phyloP scores from a whole-genome alignment of 2,797 vertebrate genomes.

The Spheniscus humboldti region DNA sequence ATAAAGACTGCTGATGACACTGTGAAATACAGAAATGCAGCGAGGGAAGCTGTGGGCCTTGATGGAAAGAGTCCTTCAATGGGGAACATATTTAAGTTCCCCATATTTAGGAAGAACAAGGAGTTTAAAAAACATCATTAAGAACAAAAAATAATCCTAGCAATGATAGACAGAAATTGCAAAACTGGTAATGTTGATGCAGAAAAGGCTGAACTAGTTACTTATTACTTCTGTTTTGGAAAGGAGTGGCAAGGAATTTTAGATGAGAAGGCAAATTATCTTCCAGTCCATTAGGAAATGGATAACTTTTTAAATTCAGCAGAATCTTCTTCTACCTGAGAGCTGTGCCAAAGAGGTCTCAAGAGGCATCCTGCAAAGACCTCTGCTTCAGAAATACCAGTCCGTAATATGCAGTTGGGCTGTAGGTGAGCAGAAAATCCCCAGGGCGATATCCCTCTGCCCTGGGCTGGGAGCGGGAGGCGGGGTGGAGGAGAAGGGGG shows the following conservation, averaged over 20 bases:
- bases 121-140: background rate
- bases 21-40: background rate
- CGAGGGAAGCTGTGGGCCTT: background rate
- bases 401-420: fast-evolving
- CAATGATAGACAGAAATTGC: background rate
- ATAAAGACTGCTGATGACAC: background rate
- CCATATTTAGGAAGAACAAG: background rate
- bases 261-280: background rate
- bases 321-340: background rate
- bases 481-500: background rate
- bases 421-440: background rate
- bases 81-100: background rate
- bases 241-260: background rate
- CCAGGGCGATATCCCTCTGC: background rate
- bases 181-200: background rate
- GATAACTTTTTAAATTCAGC: background rate
- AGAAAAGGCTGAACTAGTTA: background rate
- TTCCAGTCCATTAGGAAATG: background rate
- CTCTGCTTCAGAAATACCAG: background rate
- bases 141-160: background rate
- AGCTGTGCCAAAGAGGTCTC: background rate
- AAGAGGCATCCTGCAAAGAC: background rate
- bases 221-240: background rate
- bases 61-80: background rate
- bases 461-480: background rate